These are phyloP conservation scores for Ahaetulla prasina DNA, from an alignment of 2,113 vertebrate species.

Conservation along the genomic window DNA sequence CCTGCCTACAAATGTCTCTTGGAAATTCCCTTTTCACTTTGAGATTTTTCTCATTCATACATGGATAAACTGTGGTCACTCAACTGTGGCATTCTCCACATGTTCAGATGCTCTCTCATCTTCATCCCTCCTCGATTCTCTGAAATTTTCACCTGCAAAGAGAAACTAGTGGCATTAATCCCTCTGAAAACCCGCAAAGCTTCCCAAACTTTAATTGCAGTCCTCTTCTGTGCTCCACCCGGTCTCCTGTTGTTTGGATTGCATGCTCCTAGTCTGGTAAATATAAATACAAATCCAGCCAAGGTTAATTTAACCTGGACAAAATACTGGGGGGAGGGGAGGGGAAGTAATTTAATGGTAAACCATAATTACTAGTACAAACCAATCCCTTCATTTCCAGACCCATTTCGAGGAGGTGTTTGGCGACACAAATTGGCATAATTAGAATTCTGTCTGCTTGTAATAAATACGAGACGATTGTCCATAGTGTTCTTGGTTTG, in stretches of 20 bases:
- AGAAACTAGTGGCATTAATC: constrained; percentile 43
- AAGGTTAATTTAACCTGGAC: constrained; percentile 62
- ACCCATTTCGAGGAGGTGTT: constrained; percentile 64
- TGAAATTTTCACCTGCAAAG: constrained; percentile 1
- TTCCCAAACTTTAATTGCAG: constrained; percentile 65
- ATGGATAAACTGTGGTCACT: constrained; percentile 60
- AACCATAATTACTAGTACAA: constrained; percentile 75
- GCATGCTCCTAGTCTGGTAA: constrained; percentile 52
- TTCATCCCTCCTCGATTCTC: background rate
- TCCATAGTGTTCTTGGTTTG: constrained; percentile 50
- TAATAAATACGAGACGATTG: constrained; percentile 61
- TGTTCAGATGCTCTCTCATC: background rate
- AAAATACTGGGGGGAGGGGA: constrained; percentile 27
- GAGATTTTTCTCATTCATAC: constrained; percentile 65
- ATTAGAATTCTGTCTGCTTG: constrained; percentile 65
- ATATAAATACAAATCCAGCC: constrained; percentile 74
- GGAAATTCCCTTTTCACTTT: background rate
- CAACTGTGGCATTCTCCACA: constrained; percentile 33
- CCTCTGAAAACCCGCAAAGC: constrained; percentile 45
- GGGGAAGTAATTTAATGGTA: constrained; percentile 69
- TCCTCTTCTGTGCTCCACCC: constrained; percentile 40
- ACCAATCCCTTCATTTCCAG: constrained; percentile 66
- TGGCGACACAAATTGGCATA: constrained; percentile 62
- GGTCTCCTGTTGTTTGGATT: constrained; percentile 70
- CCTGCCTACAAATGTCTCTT: background rate